phyloP scores from a whole-genome alignment of 2,888 invertebrate species.

The Xylota segnis region DNA sequence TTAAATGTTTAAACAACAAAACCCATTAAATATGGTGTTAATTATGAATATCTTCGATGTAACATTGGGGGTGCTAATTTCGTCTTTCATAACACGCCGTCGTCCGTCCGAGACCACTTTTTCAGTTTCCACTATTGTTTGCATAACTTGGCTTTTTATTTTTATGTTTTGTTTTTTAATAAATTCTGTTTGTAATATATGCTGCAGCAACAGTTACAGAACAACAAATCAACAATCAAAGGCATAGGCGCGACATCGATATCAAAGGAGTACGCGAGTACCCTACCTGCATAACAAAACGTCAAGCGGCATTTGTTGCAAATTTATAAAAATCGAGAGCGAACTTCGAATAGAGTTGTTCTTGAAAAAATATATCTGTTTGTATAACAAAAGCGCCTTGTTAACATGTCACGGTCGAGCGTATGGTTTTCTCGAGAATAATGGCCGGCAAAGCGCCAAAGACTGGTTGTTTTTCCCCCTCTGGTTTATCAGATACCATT shows the following conservation, averaged over 20 bases:
- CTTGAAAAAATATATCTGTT: slow-evolving; percentile 28
- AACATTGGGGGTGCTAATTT: slow-evolving; percentile 47
- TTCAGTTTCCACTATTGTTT: slow-evolving; percentile 6
- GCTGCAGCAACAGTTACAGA: slow-evolving; percentile 21
- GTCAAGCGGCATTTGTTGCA: slow-evolving; percentile 23
- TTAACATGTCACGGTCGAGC: slow-evolving; percentile 64
- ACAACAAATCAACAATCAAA: slow-evolving; percentile 23
- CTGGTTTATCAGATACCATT: slow-evolving; percentile 1
- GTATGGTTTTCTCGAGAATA: slow-evolving; percentile 42
- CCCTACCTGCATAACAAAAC: slow-evolving; percentile 8
- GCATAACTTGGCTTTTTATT: not conserved
- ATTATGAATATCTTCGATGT: slow-evolving; percentile 41
- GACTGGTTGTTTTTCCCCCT: no score
- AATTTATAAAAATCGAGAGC: slow-evolving; percentile 44
- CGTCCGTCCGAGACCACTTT: not conserved
- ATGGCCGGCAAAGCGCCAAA: slow-evolving; percentile 8
- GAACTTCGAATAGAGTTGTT: slow-evolving; percentile 43
- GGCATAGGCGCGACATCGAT: slow-evolving; percentile 12
- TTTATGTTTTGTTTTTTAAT: not conserved
- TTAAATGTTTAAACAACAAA: slow-evolving; percentile 21
- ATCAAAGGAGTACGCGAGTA: slow-evolving; percentile 22
- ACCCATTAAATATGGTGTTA: slow-evolving; percentile 48
- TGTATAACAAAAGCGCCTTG: slow-evolving; percentile 43
- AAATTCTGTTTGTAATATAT: not conserved
- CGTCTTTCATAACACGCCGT: slow-evolving; percentile 33